Evolutionary conservation across 2,797 vertebrate genomes (phyloP).

Genomic region (Thunnus albacares): DNA sequence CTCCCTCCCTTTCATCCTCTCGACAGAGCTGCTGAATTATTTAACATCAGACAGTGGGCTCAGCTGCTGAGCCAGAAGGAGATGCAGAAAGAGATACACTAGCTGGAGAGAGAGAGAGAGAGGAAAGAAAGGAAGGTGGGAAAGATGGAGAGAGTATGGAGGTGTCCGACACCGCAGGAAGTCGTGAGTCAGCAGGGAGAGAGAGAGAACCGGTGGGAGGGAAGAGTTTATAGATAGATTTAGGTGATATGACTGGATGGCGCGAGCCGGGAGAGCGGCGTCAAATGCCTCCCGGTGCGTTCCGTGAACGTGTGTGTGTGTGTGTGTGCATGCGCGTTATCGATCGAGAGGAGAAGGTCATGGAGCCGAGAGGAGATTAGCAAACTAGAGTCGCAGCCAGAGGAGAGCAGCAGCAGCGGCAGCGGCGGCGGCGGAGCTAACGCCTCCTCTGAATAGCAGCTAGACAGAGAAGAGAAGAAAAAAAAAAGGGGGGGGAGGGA

Average conservation of each 20-base stretch:
- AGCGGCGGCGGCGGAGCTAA: slow-evolving; percentile 30
- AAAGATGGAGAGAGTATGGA: slow-evolving; percentile 47
- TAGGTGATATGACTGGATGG: slow-evolving; percentile 53
- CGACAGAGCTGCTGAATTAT: slow-evolving; percentile 78
- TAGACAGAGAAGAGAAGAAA: slow-evolving; percentile 9
- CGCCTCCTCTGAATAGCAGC: slow-evolving; percentile 62
- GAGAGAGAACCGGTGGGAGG: slow-evolving; percentile 57
- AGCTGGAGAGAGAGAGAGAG: neutral
- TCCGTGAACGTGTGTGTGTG: slow-evolving; percentile 35
- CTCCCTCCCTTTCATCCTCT: slow-evolving; percentile 44
- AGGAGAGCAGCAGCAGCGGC: neutral
- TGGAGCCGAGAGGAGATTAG: slow-evolving; percentile 70
- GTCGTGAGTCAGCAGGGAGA: slow-evolving; percentile 76
- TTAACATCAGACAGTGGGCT: slow-evolving; percentile 71
- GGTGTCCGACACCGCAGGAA: slow-evolving; percentile 58
- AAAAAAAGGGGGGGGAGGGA: neutral
- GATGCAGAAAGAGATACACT: slow-evolving; percentile 28
- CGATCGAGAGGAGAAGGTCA: slow-evolving; percentile 73
- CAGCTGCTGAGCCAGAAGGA: slow-evolving; percentile 57
- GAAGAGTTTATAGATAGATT: slow-evolving; percentile 62
- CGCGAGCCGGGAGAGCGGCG: slow-evolving; percentile 34
- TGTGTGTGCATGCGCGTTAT: slow-evolving; percentile 51
- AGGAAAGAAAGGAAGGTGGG: neutral
- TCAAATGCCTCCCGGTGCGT: slow-evolving; percentile 52
- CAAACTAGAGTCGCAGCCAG: slow-evolving; percentile 29